Evolutionary conservation across 1,140 invertebrate species (phyloP).

Genomic region (Panonychus citri): DNA sequence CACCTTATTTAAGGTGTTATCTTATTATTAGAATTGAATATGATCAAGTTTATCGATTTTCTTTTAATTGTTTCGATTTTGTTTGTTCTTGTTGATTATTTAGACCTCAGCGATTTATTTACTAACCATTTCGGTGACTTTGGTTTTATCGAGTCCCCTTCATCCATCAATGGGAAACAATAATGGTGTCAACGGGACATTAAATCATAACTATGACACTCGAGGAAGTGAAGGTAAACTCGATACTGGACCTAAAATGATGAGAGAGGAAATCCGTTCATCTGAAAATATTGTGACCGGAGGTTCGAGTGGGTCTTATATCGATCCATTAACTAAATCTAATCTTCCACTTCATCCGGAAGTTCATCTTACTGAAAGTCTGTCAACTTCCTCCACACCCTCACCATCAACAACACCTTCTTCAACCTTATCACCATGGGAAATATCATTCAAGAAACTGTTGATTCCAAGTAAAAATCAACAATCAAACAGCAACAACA

Average conservation of each 20-base stretch:
- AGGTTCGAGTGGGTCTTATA: background rate
- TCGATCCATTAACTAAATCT: background rate
- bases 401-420: background rate
- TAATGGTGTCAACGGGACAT: background rate
- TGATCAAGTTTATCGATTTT: too few relatives aligned
- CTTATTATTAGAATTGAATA: too few relatives aligned
- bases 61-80: background rate
- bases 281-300: constrained; percentile 2
- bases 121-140: background rate
- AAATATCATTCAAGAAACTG: too few relatives aligned
- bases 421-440: background rate
- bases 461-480: too few relatives aligned
- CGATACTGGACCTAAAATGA: constrained; percentile 1
- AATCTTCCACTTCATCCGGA: constrained; percentile 9
- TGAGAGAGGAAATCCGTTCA: constrained; percentile 7
- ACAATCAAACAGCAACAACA: too few relatives aligned
- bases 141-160: background rate
- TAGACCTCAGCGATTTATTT: background rate
- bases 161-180: background rate
- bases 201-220: background rate
- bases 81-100: background rate
- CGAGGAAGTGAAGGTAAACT: background rate
- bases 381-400: background rate
- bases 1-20: too few relatives aligned
- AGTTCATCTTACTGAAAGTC: background rate